Conservation (phyloP, 2,888 invertebrate genomes). For the Aspidiotus rigidus region DNA sequence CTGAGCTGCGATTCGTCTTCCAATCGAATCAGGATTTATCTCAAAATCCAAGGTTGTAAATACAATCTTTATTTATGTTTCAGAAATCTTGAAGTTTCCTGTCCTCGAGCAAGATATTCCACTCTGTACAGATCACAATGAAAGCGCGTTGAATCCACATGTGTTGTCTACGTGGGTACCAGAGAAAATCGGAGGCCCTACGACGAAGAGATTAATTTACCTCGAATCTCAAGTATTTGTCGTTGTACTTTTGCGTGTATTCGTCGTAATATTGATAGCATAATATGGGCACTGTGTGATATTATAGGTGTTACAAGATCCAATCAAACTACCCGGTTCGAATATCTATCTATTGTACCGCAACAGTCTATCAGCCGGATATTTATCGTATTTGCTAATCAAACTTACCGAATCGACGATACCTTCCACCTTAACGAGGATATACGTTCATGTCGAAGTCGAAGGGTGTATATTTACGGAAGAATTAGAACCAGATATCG, state of each 20-base stretch:
- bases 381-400: constrained; percentile 85
- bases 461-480: constrained; percentile 87
- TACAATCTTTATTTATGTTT: not conserved
- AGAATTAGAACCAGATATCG: constrained; percentile 92
- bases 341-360: constrained; percentile 89
- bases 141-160: constrained; percentile 72
- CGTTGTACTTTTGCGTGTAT: not conserved
- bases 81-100: constrained; percentile 28
- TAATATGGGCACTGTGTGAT: constrained; percentile 27
- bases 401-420: constrained; percentile 71
- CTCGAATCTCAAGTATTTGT: constrained; percentile 74
- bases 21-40: too few species aligned
- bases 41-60: too few species aligned
- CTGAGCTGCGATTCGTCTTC: too few species aligned
- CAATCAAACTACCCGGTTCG: constrained; percentile 86
- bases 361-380: constrained; percentile 88
- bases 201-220: constrained; percentile 72
- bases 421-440: constrained; percentile 71
- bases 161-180: constrained; percentile 85
- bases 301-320: constrained; percentile 85
- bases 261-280: not conserved
- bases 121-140: constrained; percentile 77
- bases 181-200: constrained; percentile 75
- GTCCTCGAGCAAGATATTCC: constrained; percentile 41
- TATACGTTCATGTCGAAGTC: constrained; percentile 85